Evolutionary conservation across 2,888 invertebrate species (phyloP).

Genomic region (Hirudinaria manillensis): DNA sequence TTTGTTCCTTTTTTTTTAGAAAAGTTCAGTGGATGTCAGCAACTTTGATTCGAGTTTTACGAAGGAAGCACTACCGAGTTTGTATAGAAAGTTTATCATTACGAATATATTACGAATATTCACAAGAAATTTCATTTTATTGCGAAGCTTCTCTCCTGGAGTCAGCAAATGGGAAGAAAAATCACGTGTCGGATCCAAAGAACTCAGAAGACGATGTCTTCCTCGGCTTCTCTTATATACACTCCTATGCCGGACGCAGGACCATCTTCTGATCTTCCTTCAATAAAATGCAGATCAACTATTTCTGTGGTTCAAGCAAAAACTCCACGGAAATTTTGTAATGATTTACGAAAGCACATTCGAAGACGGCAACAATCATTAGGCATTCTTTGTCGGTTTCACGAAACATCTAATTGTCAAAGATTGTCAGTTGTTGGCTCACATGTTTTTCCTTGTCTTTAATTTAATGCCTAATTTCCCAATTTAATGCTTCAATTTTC

Average conservation of each 20-base stretch:
- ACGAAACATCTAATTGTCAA: too few species aligned
- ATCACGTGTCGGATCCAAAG: not conserved
- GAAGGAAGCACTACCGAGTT: constrained; percentile 6
- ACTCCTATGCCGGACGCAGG: not conserved
- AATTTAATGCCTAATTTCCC: too few species aligned
- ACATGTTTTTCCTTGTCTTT: too few species aligned
- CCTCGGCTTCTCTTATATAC: not conserved
- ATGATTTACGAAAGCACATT: too few species aligned
- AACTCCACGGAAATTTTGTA: too few species aligned
- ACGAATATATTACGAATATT: not conserved
- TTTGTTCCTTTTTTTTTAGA: too few species aligned
- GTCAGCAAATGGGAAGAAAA: not conserved
- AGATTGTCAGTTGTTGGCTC: too few species aligned
- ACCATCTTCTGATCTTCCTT: not conserved
- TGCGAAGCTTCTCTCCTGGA: not conserved
- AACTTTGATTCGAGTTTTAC: constrained; percentile 12
- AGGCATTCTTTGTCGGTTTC: too few species aligned
- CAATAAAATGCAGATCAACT: too few species aligned
- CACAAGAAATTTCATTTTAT: not conserved
- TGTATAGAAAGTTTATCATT: not conserved
- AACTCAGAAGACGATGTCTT: not conserved
- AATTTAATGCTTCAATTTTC: too few species aligned
- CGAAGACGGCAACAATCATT: too few species aligned
- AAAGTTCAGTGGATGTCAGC: not conserved
- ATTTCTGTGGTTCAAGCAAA: too few species aligned